Evolutionary conservation across 1,140 invertebrate genomes (phyloP), one percentile per base, ranked within the genome.

Genomic region (Nilaparvata lugens): DNA sequence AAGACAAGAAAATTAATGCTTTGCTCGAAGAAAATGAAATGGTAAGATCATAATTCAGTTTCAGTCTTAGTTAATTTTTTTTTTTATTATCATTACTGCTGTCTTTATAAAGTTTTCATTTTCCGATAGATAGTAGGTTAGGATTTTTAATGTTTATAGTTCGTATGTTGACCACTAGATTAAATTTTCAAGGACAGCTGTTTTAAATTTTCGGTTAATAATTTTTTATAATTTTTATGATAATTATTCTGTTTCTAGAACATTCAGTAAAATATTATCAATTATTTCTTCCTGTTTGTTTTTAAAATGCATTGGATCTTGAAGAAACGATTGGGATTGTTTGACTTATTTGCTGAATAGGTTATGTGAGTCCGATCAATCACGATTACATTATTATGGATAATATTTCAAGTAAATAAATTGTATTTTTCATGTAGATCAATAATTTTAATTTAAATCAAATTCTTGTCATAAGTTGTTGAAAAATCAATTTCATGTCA

Each of bases 1-100:
- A 86, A 74, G 85, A 87, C 64, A 83, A 82, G 66, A 75, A 81
- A 21, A 73, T 86, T 28, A 74, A 76, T 52, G 73, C 77, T 51
- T 71, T 85, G n/a, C 74, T 78, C 65, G 76, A 81, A 68, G 83
- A 85, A 73, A 83, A 83, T 72, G 82, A 83, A 73, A 80, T 78
- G 75, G 82, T 85, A 77, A 70, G 68, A 11, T 45, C 3, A 45
- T 45, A 16, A 48, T 23, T 35, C 14, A 11, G 11, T 6, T 2
- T 11, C 7, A 1, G 13, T 48, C 11, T 16, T 48, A 7, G 11
- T 48, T 14, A 3, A 16, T 48, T 19, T 48, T 2, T 6, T 48
- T 18, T 48, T 18, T 48, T 48, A 18, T 11, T 48, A 7, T 48
- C 21, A 48, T 9, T 7, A 48, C 9, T 7, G 2, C 7, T 18